Evolutionary conservation across 2,797 vertebrate genomes (phyloP).

Genomic region (Champsocephalus esox): DNA sequence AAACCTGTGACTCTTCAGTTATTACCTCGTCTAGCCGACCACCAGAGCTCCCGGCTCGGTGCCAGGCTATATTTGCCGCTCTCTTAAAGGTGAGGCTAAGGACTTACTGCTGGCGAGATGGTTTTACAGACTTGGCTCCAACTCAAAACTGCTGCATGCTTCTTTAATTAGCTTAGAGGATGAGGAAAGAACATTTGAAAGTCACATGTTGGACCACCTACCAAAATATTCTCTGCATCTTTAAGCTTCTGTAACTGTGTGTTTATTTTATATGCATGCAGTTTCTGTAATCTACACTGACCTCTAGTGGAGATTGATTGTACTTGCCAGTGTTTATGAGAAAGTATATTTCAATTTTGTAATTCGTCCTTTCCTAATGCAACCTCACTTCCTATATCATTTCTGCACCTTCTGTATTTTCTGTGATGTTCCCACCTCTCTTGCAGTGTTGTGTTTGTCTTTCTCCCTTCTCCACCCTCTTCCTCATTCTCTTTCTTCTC

Average conservation of each 20-base stretch:
- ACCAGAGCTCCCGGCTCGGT: conserved; percentile 6
- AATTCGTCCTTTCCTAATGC: conserved; percentile 7
- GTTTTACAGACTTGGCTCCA: conserved; percentile 36
- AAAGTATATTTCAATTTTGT: conserved; percentile 11
- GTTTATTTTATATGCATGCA: conserved; percentile 20
- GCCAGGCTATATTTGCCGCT: conserved; percentile 26
- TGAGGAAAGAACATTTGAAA: conserved; percentile 52
- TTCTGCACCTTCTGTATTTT: conserved; percentile 37
- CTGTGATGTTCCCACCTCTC: conserved; percentile 58
- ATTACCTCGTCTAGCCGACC: conserved; percentile 16
- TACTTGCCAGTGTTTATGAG: conserved; percentile 44
- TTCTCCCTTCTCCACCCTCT: conserved; percentile 45
- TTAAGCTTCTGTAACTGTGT: background rate
- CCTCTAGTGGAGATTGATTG: conserved; percentile 75
- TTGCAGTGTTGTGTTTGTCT: conserved; percentile 24
- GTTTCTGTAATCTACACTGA: conserved; percentile 73
- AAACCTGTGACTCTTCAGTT: conserved; percentile 30
- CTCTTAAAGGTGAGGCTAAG: conserved; percentile 18
- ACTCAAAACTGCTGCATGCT: conserved; percentile 28
- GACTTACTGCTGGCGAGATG: conserved; percentile 40
- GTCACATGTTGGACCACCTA: conserved; percentile 12
- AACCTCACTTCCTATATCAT: conserved; percentile 2
- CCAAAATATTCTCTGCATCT: background rate
- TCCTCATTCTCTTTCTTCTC: conserved; percentile 70
- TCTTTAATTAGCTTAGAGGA: conserved; percentile 37